Conservation (phyloP, 2,113 vertebrate species). For the Ictalurus furcatus region DNA sequence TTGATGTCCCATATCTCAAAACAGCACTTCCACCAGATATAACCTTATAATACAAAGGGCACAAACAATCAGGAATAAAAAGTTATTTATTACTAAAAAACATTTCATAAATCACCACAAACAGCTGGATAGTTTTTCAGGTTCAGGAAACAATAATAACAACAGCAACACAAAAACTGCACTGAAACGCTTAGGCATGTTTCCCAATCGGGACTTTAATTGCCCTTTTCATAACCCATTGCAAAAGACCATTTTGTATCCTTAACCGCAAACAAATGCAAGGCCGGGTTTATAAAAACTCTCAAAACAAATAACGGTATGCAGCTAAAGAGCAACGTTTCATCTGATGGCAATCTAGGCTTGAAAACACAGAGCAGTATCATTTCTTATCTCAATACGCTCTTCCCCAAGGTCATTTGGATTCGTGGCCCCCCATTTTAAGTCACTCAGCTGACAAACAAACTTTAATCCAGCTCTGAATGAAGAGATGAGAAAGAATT, state of each 20-base stretch:
- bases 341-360: conserved; percentile 66
- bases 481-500: conserved; percentile 57
- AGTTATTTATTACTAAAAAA: not conserved
- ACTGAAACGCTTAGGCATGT: not conserved
- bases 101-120: not conserved
- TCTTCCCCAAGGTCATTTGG: conserved; percentile 7
- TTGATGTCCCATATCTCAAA: not conserved
- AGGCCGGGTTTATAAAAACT: conserved; percentile 1
- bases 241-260: conserved; percentile 10
- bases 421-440: not conserved
- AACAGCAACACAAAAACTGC: not conserved
- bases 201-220: conserved; percentile 19
- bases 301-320: conserved; percentile 24
- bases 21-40: not conserved
- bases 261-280: conserved; percentile 30
- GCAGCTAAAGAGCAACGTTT: conserved; percentile 18
- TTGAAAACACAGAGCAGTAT: conserved; percentile 56
- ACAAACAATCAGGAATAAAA: not conserved
- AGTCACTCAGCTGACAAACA: conserved; percentile 63
- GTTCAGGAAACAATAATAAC: conserved; percentile 21
- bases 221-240: conserved; percentile 24
- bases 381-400: conserved; percentile 62
- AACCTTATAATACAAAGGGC: not conserved
- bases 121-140: not conserved
- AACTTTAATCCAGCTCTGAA: conserved; percentile 58